Evolutionary conservation across 2,888 invertebrate genomes (phyloP), one percentile per base, ranked within the genome.

Genomic region (Morinoia aosen): DNA sequence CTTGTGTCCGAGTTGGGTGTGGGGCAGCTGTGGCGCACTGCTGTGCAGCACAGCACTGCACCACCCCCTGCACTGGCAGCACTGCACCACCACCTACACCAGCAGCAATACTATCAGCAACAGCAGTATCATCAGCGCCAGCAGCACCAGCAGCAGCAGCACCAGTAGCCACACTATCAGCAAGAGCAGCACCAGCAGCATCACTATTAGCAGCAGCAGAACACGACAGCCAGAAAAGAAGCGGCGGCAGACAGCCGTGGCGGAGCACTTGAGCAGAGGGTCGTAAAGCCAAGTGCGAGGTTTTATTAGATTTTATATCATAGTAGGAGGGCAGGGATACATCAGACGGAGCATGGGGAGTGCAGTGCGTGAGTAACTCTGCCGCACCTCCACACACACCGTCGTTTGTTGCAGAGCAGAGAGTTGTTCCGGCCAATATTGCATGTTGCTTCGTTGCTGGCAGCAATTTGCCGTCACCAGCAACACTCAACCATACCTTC

Each of bases 231-330:
- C 56, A 33, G 25, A 25, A 93, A 93, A 93, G 58, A 93, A 93
- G 57, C 57, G 57, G 48, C 11, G 57, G 57, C 93, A 93, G 48
- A 48, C 57, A 39, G 57, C 48, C 90, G 39, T 90, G 90, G 39
- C 7, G 48, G 12, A 90, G 90, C 93, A 57, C 93, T 93, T 93
- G 93, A 93, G 93, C 56, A 57, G 90, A 90, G 57, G 57, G 93
- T 57, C 93, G 57, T 93, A 93, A 93, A 93, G 93, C 93, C 93
- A 57, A 93, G 93, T 93, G 93, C 93, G 93, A 93, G 93, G 93
- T 93, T 93, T 93, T 93, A 93, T 93, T 93, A 93, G 93, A 93
- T 93, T 93, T 93, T 93, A 93, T 57, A 93, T 93, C 93, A 93
- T 93, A 93, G 93, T 93, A 57, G 48, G 57, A 25, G 58, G 93